Base-by-base conservation (phyloP, 2,113 vertebrate species). In the Prolemur simus region DNA sequence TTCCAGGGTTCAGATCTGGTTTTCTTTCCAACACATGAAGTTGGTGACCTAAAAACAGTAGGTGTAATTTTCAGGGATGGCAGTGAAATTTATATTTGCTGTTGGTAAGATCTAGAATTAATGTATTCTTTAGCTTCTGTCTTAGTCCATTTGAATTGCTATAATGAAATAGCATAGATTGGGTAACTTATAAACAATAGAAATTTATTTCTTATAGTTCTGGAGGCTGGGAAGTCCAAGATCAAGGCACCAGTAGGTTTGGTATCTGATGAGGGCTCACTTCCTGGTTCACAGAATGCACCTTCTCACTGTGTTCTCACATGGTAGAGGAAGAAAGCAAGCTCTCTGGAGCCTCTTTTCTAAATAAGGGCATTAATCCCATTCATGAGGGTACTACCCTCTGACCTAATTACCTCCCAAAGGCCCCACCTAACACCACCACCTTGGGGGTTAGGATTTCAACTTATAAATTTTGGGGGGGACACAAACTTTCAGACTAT, bases 91-190 rank as follows among this genome's bases (percentile, higher is more conserved):
- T 66, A 52, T 81, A 74, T 60, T 94, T 18, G 6, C 12, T 18
- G 25, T 69, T 74, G 20, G 23, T 95, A 86, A 89, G 39, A 93
- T 83, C 80, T 69, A 68, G 9, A 86, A 88, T 69, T 71, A 71
- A 95, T 66, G 9, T 29, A 47, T 77, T 60, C 12, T 27, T 77
- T 81, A 88, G 14, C 34, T 83, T 60, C 56, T 63, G 17, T 42
- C 27, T 45, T 25, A 21, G 8, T 77, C 21, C 69, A 2, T 52
- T 27, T 56, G 5, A 23, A 20, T 17, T 56, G 42, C 58, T 77
- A 20, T 69, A 77, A 52, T 6, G 49, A 42, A 91, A 60, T 49
- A 39, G 13, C 29, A 69, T 39, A 76, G 18, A 49, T 13, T 15
- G 17, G 6, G n/a, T 71, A 45, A 6, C 18, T 77, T 49, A 12